phyloP scores from a whole-genome alignment of 2,888 invertebrate genomes.

The Poecilobothrus nobilitatus region DNA sequence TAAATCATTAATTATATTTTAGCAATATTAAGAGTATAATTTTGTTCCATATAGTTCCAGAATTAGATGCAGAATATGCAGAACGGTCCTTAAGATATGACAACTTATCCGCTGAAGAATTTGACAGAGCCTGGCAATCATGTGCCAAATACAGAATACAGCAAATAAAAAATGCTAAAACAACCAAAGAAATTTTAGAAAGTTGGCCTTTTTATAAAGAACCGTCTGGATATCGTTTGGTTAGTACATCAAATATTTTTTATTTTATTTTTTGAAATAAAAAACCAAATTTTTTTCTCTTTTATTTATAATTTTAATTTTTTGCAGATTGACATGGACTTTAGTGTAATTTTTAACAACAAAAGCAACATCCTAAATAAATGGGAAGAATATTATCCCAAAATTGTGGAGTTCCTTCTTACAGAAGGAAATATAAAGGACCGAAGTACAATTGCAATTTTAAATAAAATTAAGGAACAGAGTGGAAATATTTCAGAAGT shows the following conservation, averaged over 20 bases:
- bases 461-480: neutral
- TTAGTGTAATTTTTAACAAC: neutral
- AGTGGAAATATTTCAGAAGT: neutral
- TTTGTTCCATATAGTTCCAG: no score
- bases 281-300: no score
- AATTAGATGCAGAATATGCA: no score
- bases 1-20: no score
- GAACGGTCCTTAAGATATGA: no score
- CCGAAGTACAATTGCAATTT: neutral
- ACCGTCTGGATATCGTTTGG: constrained; percentile 16
- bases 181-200: neutral
- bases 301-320: neutral
- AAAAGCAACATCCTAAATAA: neutral
- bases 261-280: neutral
- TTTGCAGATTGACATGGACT: constrained; percentile 14
- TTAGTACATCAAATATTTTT: constrained; percentile 2
- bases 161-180: constrained; percentile 7
- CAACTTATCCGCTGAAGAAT: no score
- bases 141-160: constrained; percentile 15
- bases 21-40: no score
- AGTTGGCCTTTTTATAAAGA: constrained; percentile 10
- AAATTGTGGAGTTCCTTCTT: neutral
- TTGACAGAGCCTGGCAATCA: constrained; percentile 16
- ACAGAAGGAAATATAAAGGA: neutral
- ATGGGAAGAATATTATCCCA: neutral